Base-by-base conservation (phyloP, 2,113 vertebrate species). In the Lophura nycthemera region DNA sequence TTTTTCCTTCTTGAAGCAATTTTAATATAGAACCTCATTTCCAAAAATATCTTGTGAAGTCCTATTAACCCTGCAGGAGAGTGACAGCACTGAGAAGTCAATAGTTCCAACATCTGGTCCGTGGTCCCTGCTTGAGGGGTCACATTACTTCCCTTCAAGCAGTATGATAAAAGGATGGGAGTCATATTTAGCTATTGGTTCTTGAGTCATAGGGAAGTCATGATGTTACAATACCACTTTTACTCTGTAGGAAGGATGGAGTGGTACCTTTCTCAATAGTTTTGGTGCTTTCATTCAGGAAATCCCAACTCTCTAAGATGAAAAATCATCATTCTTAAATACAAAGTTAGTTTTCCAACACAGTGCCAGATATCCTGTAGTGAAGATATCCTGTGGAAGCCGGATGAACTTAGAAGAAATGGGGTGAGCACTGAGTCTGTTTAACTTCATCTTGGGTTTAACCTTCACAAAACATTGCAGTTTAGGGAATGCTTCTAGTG, bases 341-440 rank as follows among this genome's bases (percentile, higher is more conserved):
- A 73, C 61, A 54, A 71, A 70, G 47, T 30, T 45, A 34, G 4
- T 42, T 91, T 83, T 60, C 70, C 45, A 79, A 11, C 21, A 47
- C 20, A 86, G 32, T 36, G 60, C 83, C 47, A 86, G 96, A 96
- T 83, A 42, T 89, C 71, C 96, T 85, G 63, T 24, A n/a, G 42
- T 36, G 63, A 84, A 93, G 80, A 90, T 60, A 94, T 93, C 93
- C 95, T 81, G 77, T 88, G 86, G 92, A 88, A 93, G 90, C 88
- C 90, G 95, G 81, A 94, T 43, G 57, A 93, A 70, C 30, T 64
- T 87, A 45, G 70, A 75, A 80, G 73, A 86, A 86, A 78, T 0
- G 0, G 48, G 72, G 18, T 54, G 76, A 92, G 38, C 13, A 71
- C 34, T 22, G 89, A 86, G 17, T 71, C 64, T 87, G 29, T 56